Conservation (phyloP, 92 coral and sea anemone genomes). For the Scolanthus callimorphus region DNA sequence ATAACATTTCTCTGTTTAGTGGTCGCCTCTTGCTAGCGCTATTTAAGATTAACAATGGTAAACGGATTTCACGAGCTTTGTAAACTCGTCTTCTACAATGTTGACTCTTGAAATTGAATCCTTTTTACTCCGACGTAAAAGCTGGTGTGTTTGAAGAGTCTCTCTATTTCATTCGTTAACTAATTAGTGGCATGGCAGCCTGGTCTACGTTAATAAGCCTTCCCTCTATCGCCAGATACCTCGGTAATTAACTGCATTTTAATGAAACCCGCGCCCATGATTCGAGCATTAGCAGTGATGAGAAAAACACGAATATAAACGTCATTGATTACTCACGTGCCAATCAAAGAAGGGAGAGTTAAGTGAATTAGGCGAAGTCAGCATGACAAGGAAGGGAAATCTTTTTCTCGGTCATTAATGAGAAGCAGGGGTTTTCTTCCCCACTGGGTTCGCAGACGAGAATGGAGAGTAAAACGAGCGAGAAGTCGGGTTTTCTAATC, state of each 20-base stretch:
- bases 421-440: slow-evolving; percentile 22
- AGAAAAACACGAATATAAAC: too few species aligned
- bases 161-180: neutral
- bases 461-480: neutral
- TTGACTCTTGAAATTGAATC: neutral
- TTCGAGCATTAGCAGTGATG: too few species aligned
- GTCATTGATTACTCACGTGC: slow-evolving; percentile 2
- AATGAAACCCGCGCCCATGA: neutral
- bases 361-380: slow-evolving; percentile 25
- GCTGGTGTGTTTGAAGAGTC: neutral
- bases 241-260: neutral
- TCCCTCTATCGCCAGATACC: neutral
- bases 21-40: too few species aligned
- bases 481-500: neutral
- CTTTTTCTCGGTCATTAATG: slow-evolving; percentile 38
- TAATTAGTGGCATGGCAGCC: neutral
- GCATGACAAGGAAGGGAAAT: slow-evolving; percentile 44
- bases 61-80: neutral
- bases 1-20: too few species aligned
- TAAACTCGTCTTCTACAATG: neutral
- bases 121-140: neutral
- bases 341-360: slow-evolving; percentile 6
- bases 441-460: neutral
- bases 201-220: neutral
- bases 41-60: too few species aligned